These are phyloP conservation scores for Agapornis roseicollis DNA, from an alignment of 2,113 vertebrate genomes.

Conservation along the genomic window DNA sequence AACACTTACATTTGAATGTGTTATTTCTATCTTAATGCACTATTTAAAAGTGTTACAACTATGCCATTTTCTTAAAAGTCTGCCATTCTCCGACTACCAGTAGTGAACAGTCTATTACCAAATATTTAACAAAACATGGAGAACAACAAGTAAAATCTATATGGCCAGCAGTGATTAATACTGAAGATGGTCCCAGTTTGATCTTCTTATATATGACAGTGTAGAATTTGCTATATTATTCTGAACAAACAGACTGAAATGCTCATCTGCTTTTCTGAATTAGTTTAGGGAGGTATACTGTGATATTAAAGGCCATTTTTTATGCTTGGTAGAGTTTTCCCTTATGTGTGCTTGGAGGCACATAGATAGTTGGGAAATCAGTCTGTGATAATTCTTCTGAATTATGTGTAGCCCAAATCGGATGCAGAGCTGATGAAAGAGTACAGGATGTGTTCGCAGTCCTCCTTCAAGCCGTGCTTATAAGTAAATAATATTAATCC, in stretches of 20 bases:
- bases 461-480: neutral
- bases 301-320: constrained; percentile 72
- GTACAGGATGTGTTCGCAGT: constrained; percentile 29
- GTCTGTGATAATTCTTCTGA: constrained; percentile 51
- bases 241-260: constrained; percentile 1
- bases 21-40: neutral
- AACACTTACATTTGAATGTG: neutral
- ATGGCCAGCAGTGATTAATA: neutral
- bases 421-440: constrained; percentile 14
- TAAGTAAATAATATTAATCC: constrained; percentile 69
- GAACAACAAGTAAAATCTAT: neutral
- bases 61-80: neutral
- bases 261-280: constrained; percentile 54
- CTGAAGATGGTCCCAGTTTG: neutral
- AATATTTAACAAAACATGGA: neutral
- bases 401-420: constrained; percentile 40
- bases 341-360: constrained; percentile 36
- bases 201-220: neutral
- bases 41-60: neutral
- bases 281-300: constrained; percentile 48
- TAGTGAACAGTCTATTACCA: neutral
- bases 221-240: constrained; percentile 6
- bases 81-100: neutral
- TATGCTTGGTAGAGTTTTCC: constrained; percentile 32
- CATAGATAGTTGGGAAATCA: neutral